Conservation (phyloP, 2,113 vertebrate species). For the Sturnira hondurensis region DNA sequence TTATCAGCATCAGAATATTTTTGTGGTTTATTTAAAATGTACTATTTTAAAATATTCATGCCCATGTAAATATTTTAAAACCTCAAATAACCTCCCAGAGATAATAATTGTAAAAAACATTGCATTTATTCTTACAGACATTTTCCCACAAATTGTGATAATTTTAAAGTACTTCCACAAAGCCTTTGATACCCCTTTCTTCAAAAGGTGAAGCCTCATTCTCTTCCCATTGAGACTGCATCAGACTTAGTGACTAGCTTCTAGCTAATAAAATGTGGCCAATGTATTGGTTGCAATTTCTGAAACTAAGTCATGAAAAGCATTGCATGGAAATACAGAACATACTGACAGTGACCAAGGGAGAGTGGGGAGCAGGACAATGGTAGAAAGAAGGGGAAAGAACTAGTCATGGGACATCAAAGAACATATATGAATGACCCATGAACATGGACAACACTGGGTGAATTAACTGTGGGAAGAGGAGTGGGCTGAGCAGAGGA, state of each 20-base stretch:
- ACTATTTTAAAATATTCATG: background rate
- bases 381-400: too few species aligned
- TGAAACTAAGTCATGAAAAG: conserved; percentile 36
- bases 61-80: background rate
- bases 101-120: conserved; percentile 9
- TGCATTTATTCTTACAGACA: conserved; percentile 5
- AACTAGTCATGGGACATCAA: too few species aligned
- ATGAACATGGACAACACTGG: too few species aligned
- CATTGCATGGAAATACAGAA: background rate
- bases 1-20: background rate
- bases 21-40: background rate
- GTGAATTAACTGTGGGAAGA: too few species aligned
- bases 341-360: too few species aligned
- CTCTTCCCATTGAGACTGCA: background rate
- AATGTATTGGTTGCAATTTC: background rate
- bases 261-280: conserved; percentile 11
- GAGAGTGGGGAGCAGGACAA: too few species aligned
- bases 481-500: too few species aligned
- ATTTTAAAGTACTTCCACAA: background rate
- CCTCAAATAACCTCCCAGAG: background rate
- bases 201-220: background rate
- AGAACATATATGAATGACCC: too few species aligned
- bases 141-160: background rate
- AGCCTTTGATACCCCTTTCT: background rate
- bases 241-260: background rate